phyloP scores from a whole-genome alignment of 2,797 vertebrate genomes.

The Pseudochaenichthys georgianus region DNA sequence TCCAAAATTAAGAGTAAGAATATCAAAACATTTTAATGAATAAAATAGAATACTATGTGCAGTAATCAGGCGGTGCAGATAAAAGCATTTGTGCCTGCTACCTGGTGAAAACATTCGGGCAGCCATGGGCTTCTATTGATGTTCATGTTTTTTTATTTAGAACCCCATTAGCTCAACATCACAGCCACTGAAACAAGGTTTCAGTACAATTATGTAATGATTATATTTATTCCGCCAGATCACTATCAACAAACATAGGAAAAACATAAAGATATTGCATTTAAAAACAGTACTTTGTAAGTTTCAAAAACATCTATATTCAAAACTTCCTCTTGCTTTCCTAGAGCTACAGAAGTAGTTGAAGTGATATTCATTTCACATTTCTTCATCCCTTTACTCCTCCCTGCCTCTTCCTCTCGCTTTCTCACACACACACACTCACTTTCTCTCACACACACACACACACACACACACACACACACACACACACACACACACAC shows the following conservation, averaged over 20 bases:
- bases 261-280: not conserved
- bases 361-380: constrained; percentile 31
- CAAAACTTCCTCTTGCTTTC: not conserved
- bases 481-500: constrained; percentile 30
- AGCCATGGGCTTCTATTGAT: constrained; percentile 41
- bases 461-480: constrained; percentile 45
- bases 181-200: constrained; percentile 8
- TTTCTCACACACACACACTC: constrained; percentile 14
- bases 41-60: constrained; percentile 49
- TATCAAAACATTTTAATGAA: constrained; percentile 57
- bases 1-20: constrained; percentile 21
- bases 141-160: constrained; percentile 30
- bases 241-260: not conserved
- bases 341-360: constrained; percentile 26
- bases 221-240: not conserved
- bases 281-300: not conserved
- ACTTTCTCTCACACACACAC: constrained; percentile 46
- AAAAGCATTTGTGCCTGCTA: constrained; percentile 54
- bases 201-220: not conserved
- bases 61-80: constrained; percentile 48
- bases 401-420: not conserved
- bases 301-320: not conserved
- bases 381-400: constrained; percentile 43
- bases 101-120: constrained; percentile 60
- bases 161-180: constrained; percentile 26